These are phyloP conservation scores for Leucoraja ocellata DNA, from an alignment of 2,797 vertebrate genomes.

Conservation along the genomic window DNA sequence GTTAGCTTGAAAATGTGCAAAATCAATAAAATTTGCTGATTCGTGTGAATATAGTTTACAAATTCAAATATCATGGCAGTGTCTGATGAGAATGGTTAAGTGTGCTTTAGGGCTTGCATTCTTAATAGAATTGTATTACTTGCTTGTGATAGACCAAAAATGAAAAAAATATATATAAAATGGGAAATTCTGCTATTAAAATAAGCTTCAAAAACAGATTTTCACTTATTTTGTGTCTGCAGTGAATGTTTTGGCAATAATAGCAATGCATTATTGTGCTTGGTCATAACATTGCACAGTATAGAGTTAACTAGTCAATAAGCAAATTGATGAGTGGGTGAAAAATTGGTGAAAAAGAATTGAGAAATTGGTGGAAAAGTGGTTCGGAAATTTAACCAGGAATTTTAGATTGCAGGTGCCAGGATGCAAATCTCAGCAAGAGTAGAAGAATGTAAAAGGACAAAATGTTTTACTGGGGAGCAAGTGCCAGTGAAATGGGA, in stretches of 20 bases:
- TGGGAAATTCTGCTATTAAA: neutral
- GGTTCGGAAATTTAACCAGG: neutral
- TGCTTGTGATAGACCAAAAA: neutral
- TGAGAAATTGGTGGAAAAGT: neutral
- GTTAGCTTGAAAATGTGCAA: neutral
- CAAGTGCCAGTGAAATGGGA: neutral
- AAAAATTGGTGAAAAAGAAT: neutral
- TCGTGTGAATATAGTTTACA: neutral
- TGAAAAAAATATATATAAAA: neutral
- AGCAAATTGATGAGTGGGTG: neutral
- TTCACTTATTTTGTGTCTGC: neutral
- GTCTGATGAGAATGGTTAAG: neutral
- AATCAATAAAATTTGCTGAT: neutral
- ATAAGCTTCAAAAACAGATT: neutral
- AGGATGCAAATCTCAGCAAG: neutral
- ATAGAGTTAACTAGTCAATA: neutral
- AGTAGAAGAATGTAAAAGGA: neutral
- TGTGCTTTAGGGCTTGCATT: neutral
- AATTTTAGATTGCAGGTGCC: too few relatives aligned
- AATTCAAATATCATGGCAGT: neutral
- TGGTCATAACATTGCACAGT: neutral
- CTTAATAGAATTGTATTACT: neutral
- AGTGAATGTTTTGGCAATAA: neutral
- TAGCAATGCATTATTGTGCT: neutral
- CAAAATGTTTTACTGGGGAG: neutral